Conservation (phyloP, 1,140 invertebrate genomes). For the Nymphalis io region DNA sequence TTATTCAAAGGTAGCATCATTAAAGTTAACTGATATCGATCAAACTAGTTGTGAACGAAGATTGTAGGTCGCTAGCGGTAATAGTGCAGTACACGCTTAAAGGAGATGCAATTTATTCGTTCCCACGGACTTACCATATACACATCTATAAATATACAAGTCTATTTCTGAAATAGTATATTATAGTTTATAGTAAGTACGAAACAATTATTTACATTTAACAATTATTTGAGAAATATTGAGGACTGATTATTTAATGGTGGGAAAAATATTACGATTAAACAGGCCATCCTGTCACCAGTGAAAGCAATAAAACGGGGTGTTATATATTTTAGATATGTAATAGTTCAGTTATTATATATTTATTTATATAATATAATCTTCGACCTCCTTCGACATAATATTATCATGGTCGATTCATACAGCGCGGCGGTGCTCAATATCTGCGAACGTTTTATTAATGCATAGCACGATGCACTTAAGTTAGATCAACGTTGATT, state of each 20-base stretch:
- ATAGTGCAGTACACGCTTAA: slow-evolving; percentile 12
- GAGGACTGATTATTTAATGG: too few relatives aligned
- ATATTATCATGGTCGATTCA: too few relatives aligned
- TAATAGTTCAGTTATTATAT: too few relatives aligned
- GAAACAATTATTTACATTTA: too few relatives aligned
- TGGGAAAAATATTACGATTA: too few relatives aligned
- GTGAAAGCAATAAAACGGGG: too few relatives aligned
- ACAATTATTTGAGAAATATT: too few relatives aligned
- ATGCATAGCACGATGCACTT: not conserved
- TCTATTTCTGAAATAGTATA: not conserved
- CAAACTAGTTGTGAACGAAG: slow-evolving; percentile 8
- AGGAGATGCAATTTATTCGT: slow-evolving; percentile 29
- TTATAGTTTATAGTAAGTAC: too few relatives aligned
- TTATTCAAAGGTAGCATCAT: slow-evolving; percentile 15
- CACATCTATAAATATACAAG: not conserved
- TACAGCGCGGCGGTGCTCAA: not conserved
- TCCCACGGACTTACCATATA: not conserved
- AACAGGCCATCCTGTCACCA: too few relatives aligned
- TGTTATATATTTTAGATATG: too few relatives aligned
- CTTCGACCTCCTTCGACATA: too few relatives aligned
- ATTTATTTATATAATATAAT: too few relatives aligned
- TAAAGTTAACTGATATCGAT: slow-evolving; percentile 16
- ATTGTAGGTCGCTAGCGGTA: slow-evolving; percentile 36
- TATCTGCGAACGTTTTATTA: not conserved
- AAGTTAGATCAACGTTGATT: slow-evolving; percentile 5